Conservation (phyloP, 2,888 invertebrate species). For the Parthenolecanium corni region DNA sequence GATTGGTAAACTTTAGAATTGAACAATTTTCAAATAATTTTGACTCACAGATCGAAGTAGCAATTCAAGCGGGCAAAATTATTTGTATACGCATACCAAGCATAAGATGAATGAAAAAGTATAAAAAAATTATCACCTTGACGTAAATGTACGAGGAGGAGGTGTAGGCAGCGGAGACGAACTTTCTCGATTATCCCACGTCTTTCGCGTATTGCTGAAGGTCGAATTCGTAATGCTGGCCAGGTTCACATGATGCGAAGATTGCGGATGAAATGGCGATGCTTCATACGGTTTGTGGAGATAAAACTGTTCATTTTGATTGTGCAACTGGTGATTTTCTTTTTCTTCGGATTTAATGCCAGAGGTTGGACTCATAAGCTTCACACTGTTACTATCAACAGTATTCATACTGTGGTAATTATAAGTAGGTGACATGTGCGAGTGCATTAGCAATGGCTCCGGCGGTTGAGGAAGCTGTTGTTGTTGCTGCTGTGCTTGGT, state of each 20-base stretch:
- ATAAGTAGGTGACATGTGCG: background rate
- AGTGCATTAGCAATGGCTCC: background rate
- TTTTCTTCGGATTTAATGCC: background rate
- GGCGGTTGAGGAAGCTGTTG: background rate
- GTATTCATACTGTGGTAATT: constrained; percentile 17
- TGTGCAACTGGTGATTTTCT: constrained; percentile 9
- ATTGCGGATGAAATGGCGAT: constrained; percentile 2
- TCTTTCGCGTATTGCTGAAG: constrained; percentile 4
- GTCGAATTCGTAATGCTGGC: constrained; percentile 3
- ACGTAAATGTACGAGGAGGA: constrained; percentile 9
- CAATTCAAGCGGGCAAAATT: too few relatives aligned
- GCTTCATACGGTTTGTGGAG: constrained; percentile 13
- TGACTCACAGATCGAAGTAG: too few relatives aligned
- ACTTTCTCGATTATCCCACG: constrained; percentile 17
- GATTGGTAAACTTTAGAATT: too few relatives aligned
- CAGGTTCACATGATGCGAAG: background rate
- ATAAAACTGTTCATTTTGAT: constrained; percentile 7
- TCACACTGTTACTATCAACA: background rate
- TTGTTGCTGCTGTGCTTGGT: constrained; percentile 2
- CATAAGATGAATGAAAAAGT: background rate
- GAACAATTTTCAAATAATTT: too few relatives aligned
- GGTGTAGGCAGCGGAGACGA: constrained; percentile 14
- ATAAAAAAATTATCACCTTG: background rate
- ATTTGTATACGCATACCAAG: too few relatives aligned
- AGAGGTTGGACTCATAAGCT: background rate